Percentiles rank a stretch among this genome's conserved stretches.
Conservation (phyloP, 2,797 vertebrate genomes). For the Pogonophryne albipinna region DNA sequence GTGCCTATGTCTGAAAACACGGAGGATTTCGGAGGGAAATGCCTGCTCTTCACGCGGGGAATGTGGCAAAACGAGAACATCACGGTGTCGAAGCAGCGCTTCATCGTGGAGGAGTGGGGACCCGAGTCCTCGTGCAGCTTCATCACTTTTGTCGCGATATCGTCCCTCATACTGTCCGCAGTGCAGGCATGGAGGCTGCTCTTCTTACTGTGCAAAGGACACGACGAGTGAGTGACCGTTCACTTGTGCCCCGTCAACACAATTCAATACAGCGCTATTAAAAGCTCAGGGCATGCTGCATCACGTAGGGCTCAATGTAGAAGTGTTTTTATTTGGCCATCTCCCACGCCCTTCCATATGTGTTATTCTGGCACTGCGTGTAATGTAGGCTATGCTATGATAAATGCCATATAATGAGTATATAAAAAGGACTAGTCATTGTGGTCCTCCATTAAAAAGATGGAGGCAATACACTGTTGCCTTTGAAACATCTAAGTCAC, state of each 20-base stretch:
- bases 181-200: conserved; percentile 95
- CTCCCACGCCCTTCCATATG: conserved; percentile 6
- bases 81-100: conserved; percentile 93
- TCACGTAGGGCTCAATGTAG: conserved; percentile 4
- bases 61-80: conserved; percentile 99
- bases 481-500: conserved; percentile 8
- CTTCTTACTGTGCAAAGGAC: conserved; percentile 96
- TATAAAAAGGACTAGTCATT: conserved; percentile 34
- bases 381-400: not conserved
- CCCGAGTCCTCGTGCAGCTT: conserved; percentile 95
- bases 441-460: conserved; percentile 39
- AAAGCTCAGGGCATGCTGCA: not conserved
- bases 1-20: conserved; percentile 96
- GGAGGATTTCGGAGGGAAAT: conserved; percentile 93
- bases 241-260: not conserved
- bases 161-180: conserved; percentile 93
- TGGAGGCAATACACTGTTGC: conserved; percentile 24
- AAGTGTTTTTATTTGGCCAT: conserved; percentile 10
- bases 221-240: conserved; percentile 93
- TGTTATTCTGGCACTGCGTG: not conserved
- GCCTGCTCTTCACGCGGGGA: conserved; percentile 96
- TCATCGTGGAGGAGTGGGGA: conserved; percentile 98
- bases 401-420: not conserved
- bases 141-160: conserved; percentile 92
- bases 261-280: not conserved